Evolutionary conservation across 2,113 vertebrate species (phyloP).

Genomic region (Pteronura brasiliensis): DNA sequence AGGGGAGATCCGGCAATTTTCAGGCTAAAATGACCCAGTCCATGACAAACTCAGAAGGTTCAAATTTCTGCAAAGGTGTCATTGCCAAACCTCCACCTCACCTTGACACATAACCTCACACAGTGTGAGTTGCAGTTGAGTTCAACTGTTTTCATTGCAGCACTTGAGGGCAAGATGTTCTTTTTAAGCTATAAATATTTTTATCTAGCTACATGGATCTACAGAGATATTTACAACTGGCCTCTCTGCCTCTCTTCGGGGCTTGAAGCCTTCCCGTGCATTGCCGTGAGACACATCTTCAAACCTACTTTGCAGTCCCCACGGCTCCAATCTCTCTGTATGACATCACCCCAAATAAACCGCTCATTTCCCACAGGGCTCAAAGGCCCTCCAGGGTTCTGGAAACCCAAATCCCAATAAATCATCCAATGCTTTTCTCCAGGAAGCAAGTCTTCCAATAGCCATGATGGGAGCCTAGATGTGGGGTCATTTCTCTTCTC

Average conservation of each 20-base stretch:
- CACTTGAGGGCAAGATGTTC: conserved; percentile 63
- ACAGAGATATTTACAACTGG: conserved; percentile 62
- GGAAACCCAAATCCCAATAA: background rate
- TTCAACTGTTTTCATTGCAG: conserved; percentile 55
- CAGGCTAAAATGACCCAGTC: background rate
- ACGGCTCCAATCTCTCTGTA: background rate
- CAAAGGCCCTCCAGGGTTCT: background rate
- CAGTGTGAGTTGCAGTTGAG: background rate
- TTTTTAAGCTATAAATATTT: conserved; percentile 21
- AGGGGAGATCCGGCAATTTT: conserved; percentile 51
- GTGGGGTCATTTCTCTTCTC: background rate
- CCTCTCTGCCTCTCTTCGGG: background rate
- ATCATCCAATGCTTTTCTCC: background rate
- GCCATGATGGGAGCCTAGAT: background rate
- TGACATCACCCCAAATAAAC: background rate
- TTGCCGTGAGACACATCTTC: background rate
- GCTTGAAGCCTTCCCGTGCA: background rate
- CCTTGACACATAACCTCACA: conserved; percentile 10
- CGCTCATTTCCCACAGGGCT: background rate
- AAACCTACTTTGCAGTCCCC: background rate
- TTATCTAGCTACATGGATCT: conserved; percentile 12
- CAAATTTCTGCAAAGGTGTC: background rate
- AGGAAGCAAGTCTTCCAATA: background rate
- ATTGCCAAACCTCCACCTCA: conserved; percentile 52
- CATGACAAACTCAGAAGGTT: background rate